These are phyloP conservation scores for Microdon myrmicae DNA, from an alignment of 2,888 invertebrate genomes.

Conservation along the genomic window DNA sequence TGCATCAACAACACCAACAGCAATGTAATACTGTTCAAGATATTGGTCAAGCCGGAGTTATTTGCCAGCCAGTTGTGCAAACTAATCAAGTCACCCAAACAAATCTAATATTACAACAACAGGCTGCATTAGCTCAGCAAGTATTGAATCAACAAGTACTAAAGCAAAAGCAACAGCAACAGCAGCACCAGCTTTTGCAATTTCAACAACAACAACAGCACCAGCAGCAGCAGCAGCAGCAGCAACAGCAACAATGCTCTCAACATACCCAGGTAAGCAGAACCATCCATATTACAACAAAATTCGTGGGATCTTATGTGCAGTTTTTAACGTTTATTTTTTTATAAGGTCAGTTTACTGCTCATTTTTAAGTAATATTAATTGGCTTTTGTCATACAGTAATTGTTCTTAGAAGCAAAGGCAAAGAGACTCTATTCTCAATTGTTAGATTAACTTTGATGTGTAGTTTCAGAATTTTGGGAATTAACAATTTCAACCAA, in stretches of 20 bases:
- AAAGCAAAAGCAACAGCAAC: slow-evolving; percentile 61
- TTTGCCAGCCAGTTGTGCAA: slow-evolving; percentile 56
- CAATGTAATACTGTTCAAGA: slow-evolving; percentile 54
- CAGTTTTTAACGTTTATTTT: neutral
- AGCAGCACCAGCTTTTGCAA: slow-evolving; percentile 59
- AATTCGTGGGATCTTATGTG: neutral
- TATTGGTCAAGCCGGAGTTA: slow-evolving; percentile 33
- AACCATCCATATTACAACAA: neutral
- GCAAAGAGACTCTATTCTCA: too few relatives aligned
- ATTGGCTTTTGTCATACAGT: too few relatives aligned
- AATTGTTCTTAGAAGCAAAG: too few relatives aligned
- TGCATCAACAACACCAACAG: slow-evolving; percentile 57
- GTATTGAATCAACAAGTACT: slow-evolving; percentile 59
- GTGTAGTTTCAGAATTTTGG: too few relatives aligned
- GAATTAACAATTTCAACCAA: too few relatives aligned
- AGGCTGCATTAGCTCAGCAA: slow-evolving; percentile 58
- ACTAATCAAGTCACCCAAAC: slow-evolving; percentile 63
- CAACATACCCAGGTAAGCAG: slow-evolving; percentile 55
- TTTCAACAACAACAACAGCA: slow-evolving; percentile 68
- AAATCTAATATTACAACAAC: slow-evolving; percentile 61
- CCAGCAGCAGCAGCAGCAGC: slow-evolving; percentile 68
- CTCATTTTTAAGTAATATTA: too few relatives aligned
- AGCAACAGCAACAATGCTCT: slow-evolving; percentile 61
- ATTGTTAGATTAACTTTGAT: too few relatives aligned
- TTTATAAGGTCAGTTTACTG: neutral